Evolutionary conservation across 2,797 vertebrate species (phyloP), one percentile per base, ranked within the genome.

Genomic region (Antennarius maculatus): DNA sequence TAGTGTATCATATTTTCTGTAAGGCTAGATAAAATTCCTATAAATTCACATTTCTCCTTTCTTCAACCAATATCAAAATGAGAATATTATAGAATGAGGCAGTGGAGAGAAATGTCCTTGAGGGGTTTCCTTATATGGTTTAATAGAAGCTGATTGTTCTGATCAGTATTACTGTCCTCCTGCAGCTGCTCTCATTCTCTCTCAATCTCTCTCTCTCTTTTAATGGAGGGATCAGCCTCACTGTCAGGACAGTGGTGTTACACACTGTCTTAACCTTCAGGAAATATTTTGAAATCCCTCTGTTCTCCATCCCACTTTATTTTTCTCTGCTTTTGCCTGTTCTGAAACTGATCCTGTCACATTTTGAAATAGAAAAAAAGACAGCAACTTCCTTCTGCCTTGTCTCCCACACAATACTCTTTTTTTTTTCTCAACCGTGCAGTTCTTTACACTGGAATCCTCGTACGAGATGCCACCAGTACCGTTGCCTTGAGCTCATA

Each of bases 81-180:
- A 54, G 29, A 42, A 41, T 70, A 56, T 69, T 53, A 60, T 56
- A 71, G 64, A 68, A 48, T 37, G 45, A 76, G 47, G 46, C 67
- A 60, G 71, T 18, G 53, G 71, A 59, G 43, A 69, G 76, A 61
- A 73, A 71, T 39, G 27, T 18, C 47, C 77, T 54, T 6, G 41
- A 74, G 65, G 74, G 50, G 48, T 39, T 54, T 72, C 58, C 31
- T 54, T 43, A 63, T 68, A 54, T 6, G 15, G 37, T 15, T 5
- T 83, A 77, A 85, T 87, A 79, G 80, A 70, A 78, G 31, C 58
- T 58, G 77, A 69, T 43, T 60, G 54, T 55, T 57, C 63, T 81
- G 64, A 75, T 84, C 61, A 71, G 46, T 64, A 58, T 69, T 49
- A 71, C 66, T 68, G 63, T 68, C 49, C 27, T 71, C 59, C 58